A percentile compares a stretch with the other conserved stretches of the same genome.
These are phyloP conservation scores for Malthinus seriepunctatus DNA, from an alignment of 2,888 invertebrate species.

Conservation along the genomic window DNA sequence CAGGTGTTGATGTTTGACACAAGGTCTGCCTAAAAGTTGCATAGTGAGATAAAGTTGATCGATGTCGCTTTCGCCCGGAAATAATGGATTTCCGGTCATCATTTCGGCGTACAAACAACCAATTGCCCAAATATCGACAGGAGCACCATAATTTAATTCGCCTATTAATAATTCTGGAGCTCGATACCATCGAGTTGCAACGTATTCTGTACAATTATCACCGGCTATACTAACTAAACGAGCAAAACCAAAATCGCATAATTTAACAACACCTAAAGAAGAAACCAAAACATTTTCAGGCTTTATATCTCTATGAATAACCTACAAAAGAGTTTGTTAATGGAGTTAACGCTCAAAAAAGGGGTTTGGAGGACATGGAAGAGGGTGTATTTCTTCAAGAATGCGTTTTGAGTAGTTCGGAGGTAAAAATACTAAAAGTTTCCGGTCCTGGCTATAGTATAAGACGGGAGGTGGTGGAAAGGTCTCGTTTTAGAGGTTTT, in stretches of 20 bases:
- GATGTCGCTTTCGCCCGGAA: conserved; percentile 88
- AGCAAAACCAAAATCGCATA: conserved; percentile 92
- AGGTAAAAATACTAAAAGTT: too few relatives aligned
- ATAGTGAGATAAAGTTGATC: conserved; percentile 85
- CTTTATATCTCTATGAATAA: conserved; percentile 87
- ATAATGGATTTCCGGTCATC: conserved; percentile 83
- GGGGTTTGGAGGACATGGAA: too few relatives aligned
- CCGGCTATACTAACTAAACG: conserved; percentile 71
- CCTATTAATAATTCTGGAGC: conserved; percentile 86
- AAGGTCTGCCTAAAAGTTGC: conserved; percentile 65
- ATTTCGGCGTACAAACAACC: conserved; percentile 86
- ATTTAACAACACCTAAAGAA: conserved; percentile 77
- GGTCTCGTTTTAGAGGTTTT: too few relatives aligned
- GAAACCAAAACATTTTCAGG: conserved; percentile 88
- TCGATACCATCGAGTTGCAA: conserved; percentile 88
- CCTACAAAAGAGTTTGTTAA: conserved; percentile 55
- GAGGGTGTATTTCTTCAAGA: too few relatives aligned
- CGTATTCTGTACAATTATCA: conserved; percentile 86
- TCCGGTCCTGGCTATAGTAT: too few relatives aligned
- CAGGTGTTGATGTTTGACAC: conserved; percentile 54
- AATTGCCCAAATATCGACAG: conserved; percentile 87
- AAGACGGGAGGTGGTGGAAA: too few relatives aligned
- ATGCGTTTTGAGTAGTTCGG: too few relatives aligned
- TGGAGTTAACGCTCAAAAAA: too few relatives aligned
- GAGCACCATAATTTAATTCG: conserved; percentile 72